Evolutionary conservation across 2,888 invertebrate genomes (phyloP), one percentile per base, ranked within the genome.

Genomic region (Chromoteleia sp.): DNA sequence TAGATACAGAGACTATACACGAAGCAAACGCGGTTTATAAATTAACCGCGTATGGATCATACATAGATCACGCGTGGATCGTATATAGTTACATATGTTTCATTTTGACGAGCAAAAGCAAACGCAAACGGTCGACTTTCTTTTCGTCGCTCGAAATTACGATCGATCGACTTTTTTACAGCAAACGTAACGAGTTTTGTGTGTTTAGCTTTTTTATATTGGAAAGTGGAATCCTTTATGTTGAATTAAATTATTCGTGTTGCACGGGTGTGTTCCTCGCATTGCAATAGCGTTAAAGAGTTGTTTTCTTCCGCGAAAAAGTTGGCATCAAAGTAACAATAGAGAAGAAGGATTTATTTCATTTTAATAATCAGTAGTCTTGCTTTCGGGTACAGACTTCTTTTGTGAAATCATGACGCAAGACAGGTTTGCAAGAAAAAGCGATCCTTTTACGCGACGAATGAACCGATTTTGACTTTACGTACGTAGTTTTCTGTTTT

Each of bases 211-310:
- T 81, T 80, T 81, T 80, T 78, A 78, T 59, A 78, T 73, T 78
- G 78, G 71, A 78, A 78, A 78, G 63, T 71, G 54, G 17, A 75
- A 82, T 73, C 78, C 54, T 81, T 80, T 56, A 80, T 81, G 78
- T 65, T 83, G 78, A 81, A 19, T 76, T 70, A 67, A 63, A 75
- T 81, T 81, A 80, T 80, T 75, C 65, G 75, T 70, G 75, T 81
- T 81, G 74, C 75, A 81, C 75, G 75, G 81, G 71, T 76, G 75
- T 75, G 75, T 81, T 81, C 81, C 80, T 80, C 81, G 70, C 75
- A 71, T 75, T 76, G 73, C 36, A 78, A 76, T 67, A 61, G 77
- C 43, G 59, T 79, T 81, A 33, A 41, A 30, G 14, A 33, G 36
- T 73, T 33, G 17, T 61, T 61, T 63, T 74, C 3, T 21, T 65